These are phyloP conservation scores for Deroptyus accipitrinus DNA, from an alignment of 2,113 vertebrate species.

Conservation along the genomic window DNA sequence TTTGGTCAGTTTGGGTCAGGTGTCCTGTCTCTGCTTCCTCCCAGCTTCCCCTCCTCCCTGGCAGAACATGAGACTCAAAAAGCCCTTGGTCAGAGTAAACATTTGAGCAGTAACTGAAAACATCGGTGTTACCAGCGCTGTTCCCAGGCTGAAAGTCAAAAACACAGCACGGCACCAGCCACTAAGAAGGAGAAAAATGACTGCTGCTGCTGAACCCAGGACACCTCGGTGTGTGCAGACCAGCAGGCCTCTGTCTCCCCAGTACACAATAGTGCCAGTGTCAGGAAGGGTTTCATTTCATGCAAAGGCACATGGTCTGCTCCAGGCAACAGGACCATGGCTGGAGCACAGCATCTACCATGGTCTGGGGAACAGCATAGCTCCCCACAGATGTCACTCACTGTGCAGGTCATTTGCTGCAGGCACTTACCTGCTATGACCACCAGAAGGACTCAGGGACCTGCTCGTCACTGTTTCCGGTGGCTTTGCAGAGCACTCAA, in stretches of 20 bases:
- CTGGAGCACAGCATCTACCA: neutral
- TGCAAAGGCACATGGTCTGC: neutral
- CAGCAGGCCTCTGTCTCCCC: neutral
- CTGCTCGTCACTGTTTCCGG: neutral
- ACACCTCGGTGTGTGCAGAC: fast-evolving
- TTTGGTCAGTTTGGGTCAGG: no score
- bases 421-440: neutral
- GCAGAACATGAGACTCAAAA: no score
- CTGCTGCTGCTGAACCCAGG: no score
- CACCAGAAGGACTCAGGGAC: neutral
- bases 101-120: no score
- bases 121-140: no score
- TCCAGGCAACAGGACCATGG: neutral
- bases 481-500: neutral
- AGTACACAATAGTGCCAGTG: fast-evolving
- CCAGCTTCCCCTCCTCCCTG: no score
- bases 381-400: neutral
- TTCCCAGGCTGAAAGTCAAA: no score
- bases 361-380: neutral
- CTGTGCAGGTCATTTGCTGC: neutral
- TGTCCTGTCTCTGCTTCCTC: no score
- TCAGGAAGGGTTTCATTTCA: neutral
- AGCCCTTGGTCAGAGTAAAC: no score
- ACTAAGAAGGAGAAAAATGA: no score
- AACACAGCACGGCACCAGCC: no score